These are phyloP conservation scores for Dinocampus coccinellae DNA, from an alignment of 2,888 invertebrate species.

Conservation along the genomic window DNA sequence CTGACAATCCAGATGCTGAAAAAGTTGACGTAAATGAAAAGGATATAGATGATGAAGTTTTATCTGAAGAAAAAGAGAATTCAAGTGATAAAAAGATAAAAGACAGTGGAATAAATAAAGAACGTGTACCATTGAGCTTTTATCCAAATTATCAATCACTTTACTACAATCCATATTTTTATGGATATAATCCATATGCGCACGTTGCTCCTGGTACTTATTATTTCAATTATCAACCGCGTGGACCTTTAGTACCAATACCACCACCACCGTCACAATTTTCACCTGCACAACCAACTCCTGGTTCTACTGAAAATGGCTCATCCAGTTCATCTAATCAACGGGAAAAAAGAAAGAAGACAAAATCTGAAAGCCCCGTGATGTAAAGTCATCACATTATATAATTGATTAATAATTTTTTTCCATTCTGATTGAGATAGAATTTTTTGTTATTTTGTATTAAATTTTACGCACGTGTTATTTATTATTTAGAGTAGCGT, in stretches of 20 bases:
- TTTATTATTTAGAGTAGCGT: background rate
- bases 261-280: constrained; percentile 72
- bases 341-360: background rate
- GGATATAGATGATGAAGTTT: constrained; percentile 16
- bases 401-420: background rate
- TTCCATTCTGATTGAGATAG: too few relatives aligned
- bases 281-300: constrained; percentile 59
- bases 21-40: constrained; percentile 31
- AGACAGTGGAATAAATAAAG: constrained; percentile 35
- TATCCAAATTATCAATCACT: constrained; percentile 64
- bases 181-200: constrained; percentile 58
- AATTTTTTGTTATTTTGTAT: background rate
- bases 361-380: background rate
- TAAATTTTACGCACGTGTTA: background rate
- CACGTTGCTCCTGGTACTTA: constrained; percentile 55
- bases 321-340: background rate
- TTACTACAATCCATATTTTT: constrained; percentile 62
- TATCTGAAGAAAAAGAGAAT: constrained; percentile 23
- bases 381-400: background rate
- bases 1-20: constrained; percentile 25
- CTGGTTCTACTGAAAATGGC: background rate
- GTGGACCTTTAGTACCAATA: constrained; percentile 52
- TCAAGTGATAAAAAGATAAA: background rate
- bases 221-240: constrained; percentile 56
- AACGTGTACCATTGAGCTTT: constrained; percentile 53